Evolutionary conservation across 2,888 invertebrate species (phyloP), one percentile per base, ranked within the genome.

Genomic region (Selenia dentaria): DNA sequence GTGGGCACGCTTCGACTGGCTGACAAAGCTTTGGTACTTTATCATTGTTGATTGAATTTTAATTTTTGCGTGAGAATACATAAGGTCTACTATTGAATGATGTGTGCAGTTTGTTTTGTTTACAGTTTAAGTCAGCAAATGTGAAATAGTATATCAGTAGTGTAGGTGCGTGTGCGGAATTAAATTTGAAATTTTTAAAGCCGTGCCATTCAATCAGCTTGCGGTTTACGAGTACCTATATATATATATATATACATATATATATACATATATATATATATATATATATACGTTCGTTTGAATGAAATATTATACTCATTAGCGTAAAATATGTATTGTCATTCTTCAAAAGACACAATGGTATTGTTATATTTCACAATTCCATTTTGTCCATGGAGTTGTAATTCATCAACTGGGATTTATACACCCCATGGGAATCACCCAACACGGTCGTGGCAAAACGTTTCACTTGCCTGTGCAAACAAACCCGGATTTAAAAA

Each of bases 401-500:
- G 18, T 45, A 9, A 29, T 45, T 40, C 29, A 26, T 32, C 31
- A 31, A 29, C 24, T 47, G 63, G 70, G 64, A 71, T 72, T 70
- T 69, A 66, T 67, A 62, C 62, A 60, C 56, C 72, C 69, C 59
- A 57, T 59, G 69, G 64, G 72, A 69, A 64, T 70, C 52, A 54
- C 52, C 64, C 64, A 46, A 52, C 67, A 63, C 53, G 59, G 53
- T 62, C 68, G 63, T 74, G 74, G 74, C 70, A 76, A 77, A 73
- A 74, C 64, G 65, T 66, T 71, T 62, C 63, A 54, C 63, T 62
- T 61, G 57, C 59, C 62, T 64, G 61, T 67, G 64, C 57, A 73
- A 79, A 78, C 70, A 77, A 60, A 67, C 55, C 60, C 43, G 42
- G 51, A 57, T 59, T 57, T 52, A 2, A 65, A 74, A 79, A 82